Conservation (phyloP, 92 coral and sea anemone species). For the Epizoanthus fatuus region DNA sequence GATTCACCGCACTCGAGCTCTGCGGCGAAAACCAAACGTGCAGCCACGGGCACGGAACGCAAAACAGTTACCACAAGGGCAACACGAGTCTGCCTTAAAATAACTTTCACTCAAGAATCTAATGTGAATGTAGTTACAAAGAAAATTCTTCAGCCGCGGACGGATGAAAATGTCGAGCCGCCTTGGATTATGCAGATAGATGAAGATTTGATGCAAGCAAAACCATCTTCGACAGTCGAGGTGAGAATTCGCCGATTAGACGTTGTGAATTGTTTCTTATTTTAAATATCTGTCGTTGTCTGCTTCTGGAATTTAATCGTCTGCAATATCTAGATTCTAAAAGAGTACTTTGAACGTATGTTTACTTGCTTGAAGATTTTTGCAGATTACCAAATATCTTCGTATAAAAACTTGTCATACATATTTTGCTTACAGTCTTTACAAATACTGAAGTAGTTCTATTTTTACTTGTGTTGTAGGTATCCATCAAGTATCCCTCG, state of each 20-base stretch:
- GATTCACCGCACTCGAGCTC: conserved; percentile 12
- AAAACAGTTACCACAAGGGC: background rate
- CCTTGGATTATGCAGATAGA: background rate
- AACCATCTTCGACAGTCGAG: background rate
- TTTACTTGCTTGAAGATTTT: too few relatives aligned
- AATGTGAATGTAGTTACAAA: background rate
- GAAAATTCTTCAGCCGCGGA: conserved; percentile 18
- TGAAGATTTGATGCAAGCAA: conserved; percentile 3
- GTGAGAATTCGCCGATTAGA: background rate
- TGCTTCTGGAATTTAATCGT: too few relatives aligned
- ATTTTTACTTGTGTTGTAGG: too few relatives aligned
- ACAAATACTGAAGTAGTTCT: too few relatives aligned
- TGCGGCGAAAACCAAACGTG: conserved; percentile 12
- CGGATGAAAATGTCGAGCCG: background rate
- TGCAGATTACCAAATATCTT: too few relatives aligned
- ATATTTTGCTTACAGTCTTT: too few relatives aligned
- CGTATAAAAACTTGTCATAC: too few relatives aligned
- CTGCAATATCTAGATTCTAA: too few relatives aligned
- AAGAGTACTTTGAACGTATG: too few relatives aligned
- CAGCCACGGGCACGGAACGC: background rate
- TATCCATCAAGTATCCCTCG: too few relatives aligned
- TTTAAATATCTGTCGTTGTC: too few relatives aligned
- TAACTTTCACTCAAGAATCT: background rate
- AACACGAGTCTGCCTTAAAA: background rate
- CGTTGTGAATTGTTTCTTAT: too few relatives aligned